Evolutionary conservation across 2,113 vertebrate genomes (phyloP), one percentile per base, ranked within the genome.

Genomic region (Sakesphorus luctuosus): DNA sequence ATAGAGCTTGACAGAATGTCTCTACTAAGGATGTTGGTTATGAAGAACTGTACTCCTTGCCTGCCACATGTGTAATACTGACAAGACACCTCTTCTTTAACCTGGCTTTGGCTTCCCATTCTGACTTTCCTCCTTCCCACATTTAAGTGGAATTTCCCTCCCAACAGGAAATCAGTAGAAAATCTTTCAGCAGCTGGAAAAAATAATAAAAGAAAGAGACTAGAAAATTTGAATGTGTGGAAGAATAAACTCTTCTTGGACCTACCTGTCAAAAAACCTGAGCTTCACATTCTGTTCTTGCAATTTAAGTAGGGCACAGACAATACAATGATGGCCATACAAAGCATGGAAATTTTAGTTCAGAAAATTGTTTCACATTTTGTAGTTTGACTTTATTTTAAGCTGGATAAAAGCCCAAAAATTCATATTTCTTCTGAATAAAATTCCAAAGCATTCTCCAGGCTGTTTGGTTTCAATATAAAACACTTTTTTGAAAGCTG

Each of bases 391-490:
- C 43, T 85, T 66, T 62, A n/a, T 85, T 95, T 86, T 77, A 78
- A 87, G 12, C 25, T 92, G 85, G 76, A 71, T 46, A 61, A 84
- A 90, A 49, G 61, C 56, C 76, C 16, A 25, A 81, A 84, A 91
- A 61, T 11, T 79, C 46, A 13, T 4, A n/a, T 74, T 94, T 87
- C 65, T 90, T 92, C 77, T 14, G 18, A 82, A 56, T 40, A 78
- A 91, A 84, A 87, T 92, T 89, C 87, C 84, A 82, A 82, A 68
- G 40, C 31, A 40, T 89, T 94, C 93, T 89, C 69, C 81, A 94
- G 36, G 38, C 35, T 72, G 19, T 59, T 96, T 87, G 55, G 33
- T 92, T 94, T 92, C 56, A 75, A 75, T 74, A 59, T 58, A 69
- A 56, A 38, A 63, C 24, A 62, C 19, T 78, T 92, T 84, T 71